Conservation (phyloP, 2,797 vertebrate species). For the Melanotaenia trifasciata region DNA sequence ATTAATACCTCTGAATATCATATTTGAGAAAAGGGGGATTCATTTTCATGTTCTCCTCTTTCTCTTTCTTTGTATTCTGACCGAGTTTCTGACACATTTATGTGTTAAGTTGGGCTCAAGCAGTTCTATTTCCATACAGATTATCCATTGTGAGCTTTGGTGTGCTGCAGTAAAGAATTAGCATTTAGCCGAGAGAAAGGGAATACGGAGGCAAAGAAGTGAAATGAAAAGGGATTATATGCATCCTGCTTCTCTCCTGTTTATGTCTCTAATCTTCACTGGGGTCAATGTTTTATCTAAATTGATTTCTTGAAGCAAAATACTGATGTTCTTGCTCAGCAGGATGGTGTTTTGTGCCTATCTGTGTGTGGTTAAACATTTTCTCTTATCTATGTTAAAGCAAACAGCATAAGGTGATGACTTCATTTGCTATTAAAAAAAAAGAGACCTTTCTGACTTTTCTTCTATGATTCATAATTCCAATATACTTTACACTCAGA, state of each 20-base stretch:
- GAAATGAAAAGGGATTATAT: slow-evolving; percentile 78
- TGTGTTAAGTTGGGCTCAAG: slow-evolving; percentile 86
- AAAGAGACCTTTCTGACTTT: slow-evolving; percentile 20
- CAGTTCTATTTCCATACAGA: slow-evolving; percentile 84
- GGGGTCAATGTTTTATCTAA: slow-evolving; percentile 82
- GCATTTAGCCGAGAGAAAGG: slow-evolving; percentile 68
- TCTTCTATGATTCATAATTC: not conserved
- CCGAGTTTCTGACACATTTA: slow-evolving; percentile 88
- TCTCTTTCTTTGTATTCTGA: slow-evolving; percentile 74
- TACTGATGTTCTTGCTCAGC: slow-evolving; percentile 44
- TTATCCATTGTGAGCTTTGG: slow-evolving; percentile 79
- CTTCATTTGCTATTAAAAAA: slow-evolving; percentile 46
- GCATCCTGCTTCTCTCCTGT: slow-evolving; percentile 72
- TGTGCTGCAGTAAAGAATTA: slow-evolving; percentile 73
- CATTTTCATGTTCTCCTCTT: slow-evolving; percentile 83
- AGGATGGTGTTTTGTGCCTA: slow-evolving; percentile 35
- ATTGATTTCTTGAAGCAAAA: slow-evolving; percentile 77
- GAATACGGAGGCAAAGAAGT: slow-evolving; percentile 67
- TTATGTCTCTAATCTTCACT: slow-evolving; percentile 77
- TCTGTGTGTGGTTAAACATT: slow-evolving; percentile 50
- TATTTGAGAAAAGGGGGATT: slow-evolving; percentile 78
- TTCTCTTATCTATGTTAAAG: slow-evolving; percentile 55
- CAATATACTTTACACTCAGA: not conserved
- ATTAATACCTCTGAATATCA: slow-evolving; percentile 91
- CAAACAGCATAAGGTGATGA: slow-evolving; percentile 42